Percentiles rank a stretch among this genome's conserved stretches.
phyloP scores from a whole-genome alignment of 2,113 vertebrate species.

The Neomonachus schauinslandi region DNA sequence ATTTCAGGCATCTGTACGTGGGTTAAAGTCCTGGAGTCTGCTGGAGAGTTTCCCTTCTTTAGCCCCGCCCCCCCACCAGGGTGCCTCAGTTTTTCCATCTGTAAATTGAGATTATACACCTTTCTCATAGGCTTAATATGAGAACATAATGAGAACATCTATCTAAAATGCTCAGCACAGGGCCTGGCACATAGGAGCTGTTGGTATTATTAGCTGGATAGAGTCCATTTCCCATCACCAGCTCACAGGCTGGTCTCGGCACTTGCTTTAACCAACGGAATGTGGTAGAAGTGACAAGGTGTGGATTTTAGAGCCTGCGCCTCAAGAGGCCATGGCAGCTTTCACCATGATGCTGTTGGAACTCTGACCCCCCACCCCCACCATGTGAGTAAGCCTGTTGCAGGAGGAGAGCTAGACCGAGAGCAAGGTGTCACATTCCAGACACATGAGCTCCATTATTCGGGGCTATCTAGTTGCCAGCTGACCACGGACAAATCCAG shows the following conservation, averaged over 20 bases:
- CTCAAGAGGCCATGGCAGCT: no score
- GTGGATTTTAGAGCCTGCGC: no score
- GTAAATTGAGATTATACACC: background rate
- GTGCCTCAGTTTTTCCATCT: background rate
- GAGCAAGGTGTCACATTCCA: background rate
- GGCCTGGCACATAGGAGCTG: background rate
- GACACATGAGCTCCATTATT: accelerated
- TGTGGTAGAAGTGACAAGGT: background rate
- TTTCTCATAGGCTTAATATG: background rate
- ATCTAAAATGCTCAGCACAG: background rate
- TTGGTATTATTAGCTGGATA: background rate
- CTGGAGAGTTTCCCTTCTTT: background rate
- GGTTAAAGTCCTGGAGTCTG: background rate
- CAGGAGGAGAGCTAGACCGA: background rate
- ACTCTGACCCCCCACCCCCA: accelerated
- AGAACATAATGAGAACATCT: background rate
- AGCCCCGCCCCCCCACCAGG: accelerated
- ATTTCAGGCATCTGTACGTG: background rate
- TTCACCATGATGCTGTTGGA: background rate
- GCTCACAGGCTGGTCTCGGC: accelerated
- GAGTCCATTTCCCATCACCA: background rate
- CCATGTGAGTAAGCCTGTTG: background rate
- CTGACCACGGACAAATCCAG: background rate
- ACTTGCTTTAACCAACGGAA: background rate
- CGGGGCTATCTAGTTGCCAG: background rate